Base-by-base conservation (phyloP, 2,797 vertebrate genomes). In the Argyrosomus regius region DNA sequence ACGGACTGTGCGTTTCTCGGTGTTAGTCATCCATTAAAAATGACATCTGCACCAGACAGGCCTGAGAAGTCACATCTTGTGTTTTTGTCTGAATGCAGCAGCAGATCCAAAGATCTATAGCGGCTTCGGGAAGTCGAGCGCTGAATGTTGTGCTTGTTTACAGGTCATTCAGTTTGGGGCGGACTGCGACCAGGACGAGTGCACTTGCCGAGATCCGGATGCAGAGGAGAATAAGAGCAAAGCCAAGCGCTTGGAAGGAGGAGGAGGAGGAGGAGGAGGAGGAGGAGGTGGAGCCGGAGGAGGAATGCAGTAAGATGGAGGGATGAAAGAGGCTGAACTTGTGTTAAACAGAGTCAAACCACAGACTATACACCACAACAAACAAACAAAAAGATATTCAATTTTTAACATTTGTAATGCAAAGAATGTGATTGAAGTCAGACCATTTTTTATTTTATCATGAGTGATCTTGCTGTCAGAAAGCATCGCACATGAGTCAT, bases 111-210 rank as follows among this genome's bases (percentile, higher is more conserved):
- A 77, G 75, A 67, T 75, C 16, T 81, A 26, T 13, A 6, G 50
- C 3, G 35, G 28, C 56, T 80, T 26, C 61, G 71, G 66, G 35
- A 78, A 72, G 69, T 53, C 5, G 6, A 52, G 45, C 0, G 0
- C 66, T 88, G 22, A 86, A 80, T 54, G 45, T 56, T 84, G 78
- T 85, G 75, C 73, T 86, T 91, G 72, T 91, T 90, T 84, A 56
- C 80, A 99, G 98, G 98, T 99, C 87, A 97, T 99, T 89, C 97
- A 96, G 10, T 99, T 99, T 76, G 97, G 97, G 80, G 97, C 96
- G 0, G 97, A 98, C 91, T 99, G 98, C 63, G 96, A 97, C 84
- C 94, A 95, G 84, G 98, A 99, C 0, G 98, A 99, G 81, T 99
- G 98, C 93, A 97, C 97, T 9, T 99, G 98, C 91, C 97, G 97